Conservation (phyloP, 1,140 invertebrate genomes). For the Neodiprion lecontei region DNA sequence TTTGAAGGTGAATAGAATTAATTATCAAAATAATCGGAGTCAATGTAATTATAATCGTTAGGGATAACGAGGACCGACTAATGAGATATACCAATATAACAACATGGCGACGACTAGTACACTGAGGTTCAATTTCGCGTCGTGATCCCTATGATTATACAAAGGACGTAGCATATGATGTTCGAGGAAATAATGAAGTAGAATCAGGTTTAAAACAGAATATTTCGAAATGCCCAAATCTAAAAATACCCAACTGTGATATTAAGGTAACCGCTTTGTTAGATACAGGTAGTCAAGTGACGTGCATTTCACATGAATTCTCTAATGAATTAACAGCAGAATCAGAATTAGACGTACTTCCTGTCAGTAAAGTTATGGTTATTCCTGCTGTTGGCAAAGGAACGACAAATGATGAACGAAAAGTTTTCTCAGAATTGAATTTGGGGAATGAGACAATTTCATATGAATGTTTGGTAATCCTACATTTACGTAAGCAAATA, state of each 20-base stretch:
- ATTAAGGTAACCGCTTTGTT: slow-evolving; percentile 14
- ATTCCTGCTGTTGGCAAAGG: slow-evolving; percentile 25
- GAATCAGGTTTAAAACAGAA: background rate
- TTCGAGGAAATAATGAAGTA: slow-evolving; percentile 7
- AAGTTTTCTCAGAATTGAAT: too few species aligned
- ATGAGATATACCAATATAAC: background rate
- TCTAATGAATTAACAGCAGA: slow-evolving; percentile 21
- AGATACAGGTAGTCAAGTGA: slow-evolving; percentile 33
- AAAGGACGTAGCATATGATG: slow-evolving; percentile 16
- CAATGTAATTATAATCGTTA: too few species aligned
- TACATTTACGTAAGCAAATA: slow-evolving; percentile 20
- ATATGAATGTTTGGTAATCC: too few species aligned
- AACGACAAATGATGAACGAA: too few species aligned
- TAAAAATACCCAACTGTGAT: slow-evolving; percentile 10
- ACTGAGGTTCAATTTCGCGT: slow-evolving; percentile 14
- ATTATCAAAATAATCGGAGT: too few species aligned
- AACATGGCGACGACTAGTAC: background rate
- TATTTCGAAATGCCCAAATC: slow-evolving; percentile 13
- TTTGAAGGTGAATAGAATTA: background rate
- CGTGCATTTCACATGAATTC: slow-evolving; percentile 27
- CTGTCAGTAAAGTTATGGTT: slow-evolving; percentile 27
- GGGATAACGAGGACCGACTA: background rate
- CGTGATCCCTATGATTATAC: slow-evolving; percentile 20
- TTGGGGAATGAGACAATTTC: too few species aligned
- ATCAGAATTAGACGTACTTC: slow-evolving; percentile 18